Base-by-base conservation (phyloP, 2,797 vertebrate species). In the Spinus pinus region DNA sequence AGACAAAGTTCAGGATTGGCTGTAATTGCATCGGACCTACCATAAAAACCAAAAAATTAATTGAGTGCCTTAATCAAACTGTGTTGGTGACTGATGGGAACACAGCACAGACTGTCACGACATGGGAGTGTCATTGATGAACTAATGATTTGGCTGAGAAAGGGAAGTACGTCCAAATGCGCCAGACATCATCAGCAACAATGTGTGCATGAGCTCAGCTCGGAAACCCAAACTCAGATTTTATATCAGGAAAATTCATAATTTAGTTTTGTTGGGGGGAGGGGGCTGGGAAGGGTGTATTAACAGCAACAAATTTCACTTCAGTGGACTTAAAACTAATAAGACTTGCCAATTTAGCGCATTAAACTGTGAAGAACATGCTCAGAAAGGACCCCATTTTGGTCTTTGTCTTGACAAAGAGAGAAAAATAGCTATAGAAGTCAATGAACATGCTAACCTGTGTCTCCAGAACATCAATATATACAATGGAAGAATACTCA, bases 31-130 rank as follows among this genome's bases (percentile, higher is more conserved):
- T 99, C 99, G 74, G 99, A 99, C 98, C 98, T 99, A 98, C 99
- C 99, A 98, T 99, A 98, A 99, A 99, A 99, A 99, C 99, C 99
- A 99, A 99, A 99, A 98, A 98, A 98, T 98, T 98, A 98, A 99
- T 98, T 92, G 98, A 98, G 99, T 99, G 99, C 99, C 99, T 99
- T 99, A 98, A 98, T 98, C 95, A 97, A 97, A 98, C 97, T 97
- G 97, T 98, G 97, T 97, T 93, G 97, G 97, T 97, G 97, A 98
- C 98, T 97, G 97, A 98, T 92, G 94, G 98, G 98, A 98, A 98
- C 97, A 97, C 98, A 99, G 98, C 98, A 98, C 98, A 97, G 98
- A 98, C 97, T 98, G 97, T 97, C 97, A 90, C 65, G 94, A 97
- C 95, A 96, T 95, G 96, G 95, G 97, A 97, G 96, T 94, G 94